phyloP scores from a whole-genome alignment of 2,797 vertebrate genomes.

The Hippoglossus hippoglossus region DNA sequence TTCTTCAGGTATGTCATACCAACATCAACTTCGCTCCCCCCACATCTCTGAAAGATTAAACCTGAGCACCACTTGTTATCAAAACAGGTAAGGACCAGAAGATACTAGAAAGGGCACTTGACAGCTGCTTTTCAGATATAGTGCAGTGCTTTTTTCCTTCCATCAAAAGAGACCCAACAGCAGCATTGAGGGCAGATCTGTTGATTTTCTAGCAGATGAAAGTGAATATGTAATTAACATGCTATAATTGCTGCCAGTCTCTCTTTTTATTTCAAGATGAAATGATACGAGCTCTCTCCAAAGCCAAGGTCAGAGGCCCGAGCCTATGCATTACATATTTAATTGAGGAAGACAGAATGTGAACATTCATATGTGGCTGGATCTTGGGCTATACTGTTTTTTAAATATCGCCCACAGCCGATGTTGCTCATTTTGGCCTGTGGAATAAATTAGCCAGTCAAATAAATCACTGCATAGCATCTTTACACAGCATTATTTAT shows the following conservation, averaged over 20 bases:
- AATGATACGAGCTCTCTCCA: slow-evolving; percentile 89
- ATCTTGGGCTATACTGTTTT: slow-evolving; percentile 12
- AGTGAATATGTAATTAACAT: slow-evolving; percentile 96
- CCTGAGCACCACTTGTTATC: slow-evolving; percentile 4
- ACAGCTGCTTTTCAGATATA: slow-evolving; percentile 59
- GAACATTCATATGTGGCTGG: slow-evolving; percentile 74
- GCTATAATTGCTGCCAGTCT: slow-evolving; percentile 92
- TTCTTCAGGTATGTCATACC: neutral
- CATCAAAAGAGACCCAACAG: slow-evolving; percentile 53
- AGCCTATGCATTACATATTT: slow-evolving; percentile 84
- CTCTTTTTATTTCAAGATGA: slow-evolving; percentile 94
- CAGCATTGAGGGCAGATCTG: slow-evolving; percentile 53
- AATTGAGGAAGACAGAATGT: slow-evolving; percentile 79
- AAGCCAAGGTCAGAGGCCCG: slow-evolving; percentile 90
- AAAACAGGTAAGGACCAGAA: slow-evolving; percentile 42
- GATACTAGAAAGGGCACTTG: slow-evolving; percentile 40
- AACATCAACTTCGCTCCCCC: neutral
- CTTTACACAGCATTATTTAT: slow-evolving; percentile 58
- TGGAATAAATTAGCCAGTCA: slow-evolving; percentile 28
- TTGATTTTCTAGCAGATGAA: slow-evolving; percentile 83
- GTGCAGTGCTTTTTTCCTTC: neutral
- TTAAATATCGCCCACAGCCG: slow-evolving; percentile 29
- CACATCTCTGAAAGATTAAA: slow-evolving; percentile 23
- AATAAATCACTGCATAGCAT: slow-evolving; percentile 34
- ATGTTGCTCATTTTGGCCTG: slow-evolving; percentile 27